A percentile compares a stretch with the other conserved stretches of the same genome.
Evolutionary conservation across 2,113 vertebrate species (phyloP).

Genomic region (Prunella himalayana): DNA sequence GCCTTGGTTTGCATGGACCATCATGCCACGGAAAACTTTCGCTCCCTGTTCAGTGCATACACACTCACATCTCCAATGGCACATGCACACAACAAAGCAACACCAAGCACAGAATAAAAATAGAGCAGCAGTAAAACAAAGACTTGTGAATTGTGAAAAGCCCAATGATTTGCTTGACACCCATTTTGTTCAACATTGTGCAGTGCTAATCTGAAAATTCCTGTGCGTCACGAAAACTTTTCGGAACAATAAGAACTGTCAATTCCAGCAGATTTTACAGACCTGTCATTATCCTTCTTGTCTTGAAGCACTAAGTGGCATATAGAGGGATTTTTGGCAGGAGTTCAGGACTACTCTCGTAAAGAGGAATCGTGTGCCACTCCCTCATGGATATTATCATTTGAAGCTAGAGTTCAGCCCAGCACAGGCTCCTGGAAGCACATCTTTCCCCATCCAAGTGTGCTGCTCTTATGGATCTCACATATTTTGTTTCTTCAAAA

Average conservation of each 20-base stretch:
- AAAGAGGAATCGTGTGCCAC: neutral
- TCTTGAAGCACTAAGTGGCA: conserved; percentile 36
- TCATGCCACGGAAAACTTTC: neutral
- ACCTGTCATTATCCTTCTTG: conserved; percentile 56
- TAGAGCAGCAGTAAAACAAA: neutral
- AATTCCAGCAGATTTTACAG: conserved; percentile 53
- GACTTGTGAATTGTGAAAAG: neutral
- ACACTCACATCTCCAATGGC: neutral
- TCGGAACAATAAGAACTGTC: conserved; percentile 62
- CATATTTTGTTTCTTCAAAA: neutral
- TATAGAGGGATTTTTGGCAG: conserved; percentile 42
- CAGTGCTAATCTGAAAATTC: conserved; percentile 44
- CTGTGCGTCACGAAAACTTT: conserved; percentile 37
- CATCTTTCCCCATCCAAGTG: accelerated
- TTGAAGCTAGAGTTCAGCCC: neutral
- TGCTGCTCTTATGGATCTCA: neutral
- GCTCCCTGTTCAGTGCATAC: neutral
- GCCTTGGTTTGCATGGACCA: neutral
- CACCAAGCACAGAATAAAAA: neutral
- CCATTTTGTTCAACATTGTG: conserved; percentile 32
- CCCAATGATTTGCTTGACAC: conserved; percentile 44
- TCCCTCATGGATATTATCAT: neutral
- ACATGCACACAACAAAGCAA: neutral
- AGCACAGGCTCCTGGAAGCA: neutral
- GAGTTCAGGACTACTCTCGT: neutral